Percentiles rank a stretch among this genome's conserved stretches.
Evolutionary conservation across 2,797 vertebrate genomes (phyloP).

Genomic region (Lepilemur ruficaudatus): DNA sequence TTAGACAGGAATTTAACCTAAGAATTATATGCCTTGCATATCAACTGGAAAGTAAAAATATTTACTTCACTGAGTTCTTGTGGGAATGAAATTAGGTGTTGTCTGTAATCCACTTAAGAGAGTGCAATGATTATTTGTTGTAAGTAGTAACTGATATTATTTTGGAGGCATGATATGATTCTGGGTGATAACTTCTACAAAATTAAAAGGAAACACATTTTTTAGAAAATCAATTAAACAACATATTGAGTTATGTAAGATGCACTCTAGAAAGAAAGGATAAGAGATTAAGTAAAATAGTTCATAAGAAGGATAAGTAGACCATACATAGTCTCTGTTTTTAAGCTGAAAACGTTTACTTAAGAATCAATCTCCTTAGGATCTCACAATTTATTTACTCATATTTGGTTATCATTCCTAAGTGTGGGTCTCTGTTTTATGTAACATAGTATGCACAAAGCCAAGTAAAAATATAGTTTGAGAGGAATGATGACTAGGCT

Average conservation of each 20-base stretch:
- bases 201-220: neutral
- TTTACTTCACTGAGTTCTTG: neutral
- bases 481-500: neutral
- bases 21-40: neutral
- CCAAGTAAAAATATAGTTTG: neutral
- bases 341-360: neutral
- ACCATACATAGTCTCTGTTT: neutral
- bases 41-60: neutral
- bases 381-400: neutral
- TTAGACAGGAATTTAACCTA: neutral
- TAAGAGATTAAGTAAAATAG: neutral
- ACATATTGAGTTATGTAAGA: neutral
- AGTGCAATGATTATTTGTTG: neutral
- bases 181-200: neutral
- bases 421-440: neutral
- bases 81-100: neutral
- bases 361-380: neutral
- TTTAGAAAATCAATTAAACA: neutral
- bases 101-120: neutral
- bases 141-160: neutral
- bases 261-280: neutral
- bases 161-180: neutral
- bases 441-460: neutral
- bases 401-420: neutral
- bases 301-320: neutral